Base-by-base conservation (phyloP, 92 coral and sea anemone species). In the Epizoanthus scotinus region DNA sequence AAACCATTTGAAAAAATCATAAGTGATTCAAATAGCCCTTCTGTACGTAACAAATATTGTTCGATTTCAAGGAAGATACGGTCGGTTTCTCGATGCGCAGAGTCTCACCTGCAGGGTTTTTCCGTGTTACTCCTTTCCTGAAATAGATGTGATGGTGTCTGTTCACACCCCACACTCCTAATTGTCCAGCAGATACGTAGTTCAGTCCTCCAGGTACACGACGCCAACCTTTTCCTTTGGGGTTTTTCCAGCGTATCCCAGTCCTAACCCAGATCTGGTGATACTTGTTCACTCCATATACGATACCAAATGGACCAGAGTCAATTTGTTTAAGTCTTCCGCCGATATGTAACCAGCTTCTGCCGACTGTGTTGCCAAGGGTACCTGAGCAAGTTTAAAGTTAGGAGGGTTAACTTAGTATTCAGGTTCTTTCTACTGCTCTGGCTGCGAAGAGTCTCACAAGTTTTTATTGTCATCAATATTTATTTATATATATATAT, bases 281-380 rank as follows among this genome's bases (percentile, higher is more conserved):
- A 18, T 4, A 19, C 58, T 38, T 57, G 40, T 49, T 73, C 18
- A 74, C 65, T 12, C 82, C 86, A 17, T 66, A 73, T 19, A 73
- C 82, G 25, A 62, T 83, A 3, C 75, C 75, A 34, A 26, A 73
- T 0, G 82, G 82, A 31, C 86, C 86, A 15, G 86, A 83, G 71
- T 83, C 86, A 40, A 83, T 56, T 42, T 82, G 86, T 19, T 4
- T 70, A 36, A 83, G 71, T 26, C 63, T 63, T 25, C 86, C 86
- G 3, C 38, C 22, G 3, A 83, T 31, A 22, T 71, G 78, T 62
- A 26, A 25, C 86, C 81, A 83, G 14, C 59, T 38, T 0, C 36
- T 55, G 2, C 81, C 81, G 0, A 55, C 56, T 60, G 29, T 75
- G 53, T 68, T 27, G 26, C 68, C 22, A 5, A 53, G 21, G 6